These are phyloP conservation scores for Misgurnus mizolepis DNA, from an alignment of 2,113 vertebrate genomes.

Conservation along the genomic window DNA sequence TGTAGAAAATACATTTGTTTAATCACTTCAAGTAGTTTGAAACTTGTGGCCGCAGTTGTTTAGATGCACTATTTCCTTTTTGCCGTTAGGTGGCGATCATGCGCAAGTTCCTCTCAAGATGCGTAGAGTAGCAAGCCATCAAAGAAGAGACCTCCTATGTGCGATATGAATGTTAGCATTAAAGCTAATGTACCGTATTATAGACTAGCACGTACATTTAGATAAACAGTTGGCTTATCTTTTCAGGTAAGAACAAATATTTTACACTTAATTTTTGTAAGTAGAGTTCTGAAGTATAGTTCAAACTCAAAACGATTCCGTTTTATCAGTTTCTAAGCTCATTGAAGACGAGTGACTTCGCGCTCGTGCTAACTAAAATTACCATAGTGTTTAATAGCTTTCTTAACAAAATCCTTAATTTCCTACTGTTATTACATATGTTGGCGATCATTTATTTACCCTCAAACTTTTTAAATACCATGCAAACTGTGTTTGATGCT, in stretches of 20 bases:
- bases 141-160: neutral
- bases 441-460: too few relatives aligned
- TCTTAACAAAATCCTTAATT: neutral
- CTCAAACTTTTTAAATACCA: too few relatives aligned
- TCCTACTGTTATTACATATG: neutral
- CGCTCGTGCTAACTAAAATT: neutral
- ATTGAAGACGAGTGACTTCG: neutral
- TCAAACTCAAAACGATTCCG: neutral
- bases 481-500: too few relatives aligned
- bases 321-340: neutral
- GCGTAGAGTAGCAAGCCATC: neutral
- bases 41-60: neutral
- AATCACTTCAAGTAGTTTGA: neutral
- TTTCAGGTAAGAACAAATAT: conserved; percentile 8
- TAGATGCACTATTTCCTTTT: neutral
- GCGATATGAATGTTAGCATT: neutral
- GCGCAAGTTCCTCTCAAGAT: neutral
- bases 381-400: neutral
- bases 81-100: neutral
- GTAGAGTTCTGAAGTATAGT: neutral
- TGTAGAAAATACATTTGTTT: too few relatives aligned
- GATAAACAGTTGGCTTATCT: neutral
- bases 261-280: neutral
- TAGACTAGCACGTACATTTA: neutral
- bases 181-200: neutral